Base-by-base conservation (phyloP, 1,140 invertebrate species). In the Elymnias hypermnestra region DNA sequence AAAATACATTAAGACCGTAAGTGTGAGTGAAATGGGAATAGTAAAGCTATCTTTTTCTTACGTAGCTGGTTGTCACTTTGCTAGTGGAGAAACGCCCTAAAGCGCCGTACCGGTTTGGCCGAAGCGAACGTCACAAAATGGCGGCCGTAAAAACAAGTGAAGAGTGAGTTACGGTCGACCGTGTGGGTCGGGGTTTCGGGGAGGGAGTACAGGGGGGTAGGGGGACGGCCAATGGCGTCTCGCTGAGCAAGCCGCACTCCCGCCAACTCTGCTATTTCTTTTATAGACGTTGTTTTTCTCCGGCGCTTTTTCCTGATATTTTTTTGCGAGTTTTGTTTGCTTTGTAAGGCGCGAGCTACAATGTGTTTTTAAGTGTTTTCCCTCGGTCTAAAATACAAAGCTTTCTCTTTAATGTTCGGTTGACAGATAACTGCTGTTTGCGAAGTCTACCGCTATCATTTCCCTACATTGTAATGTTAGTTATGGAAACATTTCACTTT, bases 141-240 rank as follows among this genome's bases (percentile, higher is more conserved):
- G 82, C 78, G 69, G 82, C 78, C 73, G 72, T 85, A 83, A 84
- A 83, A 85, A 78, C 82, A 85, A 83, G 78, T 83, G 78, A 85
- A 85, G 64, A 79, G 82, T n/a, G n/a, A n/a, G n/a, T n/a, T n/a
- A n/a, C n/a, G n/a, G n/a, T n/a, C n/a, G n/a, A n/a, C n/a, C n/a
- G n/a, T 51, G 57, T 38, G 60, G 57, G 59, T 43, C 48, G 58
- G 43, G 54, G 48, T 35, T 38, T 28, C 41, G 23, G 28, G 57
- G 51, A 54, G 35, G 44, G 61, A 33, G 45, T 51, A 51, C 29
- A 49, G 50, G 50, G 47, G 36, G 45, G 58, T 45, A 53, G 59
- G 63, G 50, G 38, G 22, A 33, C 40, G 53, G 51, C 81, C 81
- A 85, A 85, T 85, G 45, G 74, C 67, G 57, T 43, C 49, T 31